Conservation (phyloP, 1,140 invertebrate genomes). For the Helicoverpa zea region DNA sequence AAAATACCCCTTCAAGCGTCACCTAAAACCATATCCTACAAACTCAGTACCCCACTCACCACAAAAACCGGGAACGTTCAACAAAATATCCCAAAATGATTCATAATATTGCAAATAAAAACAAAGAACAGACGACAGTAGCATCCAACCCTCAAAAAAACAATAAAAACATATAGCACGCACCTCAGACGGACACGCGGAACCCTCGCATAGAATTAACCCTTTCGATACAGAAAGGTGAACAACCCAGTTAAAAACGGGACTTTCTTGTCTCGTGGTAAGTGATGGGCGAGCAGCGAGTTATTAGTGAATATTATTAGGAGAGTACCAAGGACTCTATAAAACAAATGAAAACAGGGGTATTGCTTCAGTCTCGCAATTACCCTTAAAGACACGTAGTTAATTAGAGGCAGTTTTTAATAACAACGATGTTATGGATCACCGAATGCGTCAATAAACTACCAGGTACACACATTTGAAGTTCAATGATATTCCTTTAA, state of each 20-base stretch:
- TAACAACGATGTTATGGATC: too few species aligned
- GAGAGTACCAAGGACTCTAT: too few species aligned
- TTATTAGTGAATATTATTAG: not conserved
- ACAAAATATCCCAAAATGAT: conserved; percentile 44
- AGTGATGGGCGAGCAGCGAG: conserved; percentile 54
- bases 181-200: conserved; percentile 56
- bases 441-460: too few species aligned
- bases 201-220: conserved; percentile 82
- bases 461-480: too few species aligned
- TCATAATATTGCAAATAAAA: conserved; percentile 49
- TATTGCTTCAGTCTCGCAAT: too few species aligned
- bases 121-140: conserved; percentile 38
- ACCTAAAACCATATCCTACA: conserved; percentile 1
- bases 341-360: too few species aligned
- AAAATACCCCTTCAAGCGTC: not conserved
- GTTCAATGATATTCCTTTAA: too few species aligned
- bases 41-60: conserved; percentile 9
- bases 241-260: conserved; percentile 82
- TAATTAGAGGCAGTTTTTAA: too few species aligned
- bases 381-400: too few species aligned
- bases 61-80: conserved; percentile 35
- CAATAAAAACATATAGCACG: conserved; percentile 55
- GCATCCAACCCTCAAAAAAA: conserved; percentile 49
- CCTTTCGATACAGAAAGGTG: conserved; percentile 81
- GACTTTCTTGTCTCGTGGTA: conserved; percentile 64